Conservation (phyloP, 2,797 vertebrate species). For the Myotis pilosus region DNA sequence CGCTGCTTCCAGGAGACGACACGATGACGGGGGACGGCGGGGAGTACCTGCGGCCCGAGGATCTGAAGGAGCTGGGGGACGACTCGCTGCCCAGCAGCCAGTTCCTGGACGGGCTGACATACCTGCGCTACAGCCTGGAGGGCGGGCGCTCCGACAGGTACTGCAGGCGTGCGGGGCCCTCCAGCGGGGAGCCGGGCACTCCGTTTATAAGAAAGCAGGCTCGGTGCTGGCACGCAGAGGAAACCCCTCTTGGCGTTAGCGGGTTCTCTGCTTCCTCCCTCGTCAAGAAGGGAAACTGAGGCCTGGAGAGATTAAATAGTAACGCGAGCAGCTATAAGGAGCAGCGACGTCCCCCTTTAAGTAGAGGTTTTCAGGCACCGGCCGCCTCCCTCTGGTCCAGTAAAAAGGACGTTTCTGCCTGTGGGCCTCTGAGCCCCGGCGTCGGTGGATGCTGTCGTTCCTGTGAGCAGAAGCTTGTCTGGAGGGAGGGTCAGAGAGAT, state of each 20-base stretch:
- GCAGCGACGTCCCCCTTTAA: neutral
- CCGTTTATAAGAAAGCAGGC: neutral
- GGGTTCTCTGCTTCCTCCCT: neutral
- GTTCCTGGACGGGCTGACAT: slow-evolving; percentile 97
- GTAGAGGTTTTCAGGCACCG: neutral
- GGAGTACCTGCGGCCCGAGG: slow-evolving; percentile 96
- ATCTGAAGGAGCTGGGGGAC: slow-evolving; percentile 95
- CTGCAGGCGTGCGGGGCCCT: too few species aligned
- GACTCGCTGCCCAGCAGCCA: slow-evolving; percentile 96
- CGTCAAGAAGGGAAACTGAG: neutral
- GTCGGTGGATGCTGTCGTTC: neutral
- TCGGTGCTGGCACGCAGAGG: neutral
- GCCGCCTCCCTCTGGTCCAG: neutral
- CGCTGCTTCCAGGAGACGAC: slow-evolving; percentile 90
- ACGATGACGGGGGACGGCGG: slow-evolving; percentile 98
- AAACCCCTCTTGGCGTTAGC: neutral
- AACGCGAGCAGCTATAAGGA: neutral
- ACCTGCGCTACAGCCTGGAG: slow-evolving; percentile 95
- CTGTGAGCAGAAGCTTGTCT: neutral
- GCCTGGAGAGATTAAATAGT: neutral
- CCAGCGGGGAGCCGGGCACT: too few species aligned
- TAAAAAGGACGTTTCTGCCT: neutral
- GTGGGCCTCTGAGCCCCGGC: neutral
- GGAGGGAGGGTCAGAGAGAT: neutral
- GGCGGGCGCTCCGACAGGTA: slow-evolving; percentile 94